phyloP scores from a whole-genome alignment of 2,113 vertebrate genomes.

The Etia nguti region DNA sequence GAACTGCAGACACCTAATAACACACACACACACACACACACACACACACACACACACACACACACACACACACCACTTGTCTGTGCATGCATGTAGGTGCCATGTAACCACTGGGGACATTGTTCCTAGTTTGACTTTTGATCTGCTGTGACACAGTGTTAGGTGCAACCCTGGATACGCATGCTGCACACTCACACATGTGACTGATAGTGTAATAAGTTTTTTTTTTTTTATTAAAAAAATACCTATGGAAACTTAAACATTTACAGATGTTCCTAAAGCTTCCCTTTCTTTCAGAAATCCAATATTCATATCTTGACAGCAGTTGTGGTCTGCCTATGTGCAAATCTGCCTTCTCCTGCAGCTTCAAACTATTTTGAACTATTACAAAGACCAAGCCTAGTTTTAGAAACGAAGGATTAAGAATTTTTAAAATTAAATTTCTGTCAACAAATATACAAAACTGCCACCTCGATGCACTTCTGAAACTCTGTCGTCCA shows the following conservation, averaged over 20 bases:
- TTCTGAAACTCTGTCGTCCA: background rate
- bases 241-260: background rate
- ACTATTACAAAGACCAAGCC: background rate
- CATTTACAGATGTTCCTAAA: background rate
- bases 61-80: background rate
- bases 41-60: background rate
- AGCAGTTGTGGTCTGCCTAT: background rate
- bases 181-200: background rate
- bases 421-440: background rate
- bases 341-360: background rate
- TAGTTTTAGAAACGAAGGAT: background rate
- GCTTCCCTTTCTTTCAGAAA: background rate
- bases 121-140: background rate
- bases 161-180: background rate
- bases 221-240: background rate
- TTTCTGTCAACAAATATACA: background rate
- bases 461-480: background rate
- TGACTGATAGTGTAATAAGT: background rate
- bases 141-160: conserved; percentile 7
- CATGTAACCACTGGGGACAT: background rate
- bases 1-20: conserved; percentile 73
- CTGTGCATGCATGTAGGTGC: background rate
- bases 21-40: conserved; percentile 37
- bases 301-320: background rate
- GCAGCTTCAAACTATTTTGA: background rate